Evolutionary conservation across 1,140 invertebrate genomes (phyloP).

Genomic region (Chironomus striatipennis): DNA sequence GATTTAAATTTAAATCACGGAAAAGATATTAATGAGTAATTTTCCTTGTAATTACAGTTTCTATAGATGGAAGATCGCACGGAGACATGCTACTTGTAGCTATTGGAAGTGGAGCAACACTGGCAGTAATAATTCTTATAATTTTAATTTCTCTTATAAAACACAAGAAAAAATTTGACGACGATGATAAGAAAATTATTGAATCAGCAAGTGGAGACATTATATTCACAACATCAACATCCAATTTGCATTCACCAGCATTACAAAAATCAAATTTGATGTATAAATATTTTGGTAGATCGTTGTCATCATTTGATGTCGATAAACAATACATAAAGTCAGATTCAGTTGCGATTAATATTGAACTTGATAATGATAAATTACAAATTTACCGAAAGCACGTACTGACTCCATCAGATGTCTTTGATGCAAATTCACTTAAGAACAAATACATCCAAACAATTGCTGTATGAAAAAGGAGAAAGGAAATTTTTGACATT

Average conservation of each 20-base stretch:
- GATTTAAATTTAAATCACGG: no score
- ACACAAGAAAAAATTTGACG: background rate
- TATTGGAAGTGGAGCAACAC: background rate
- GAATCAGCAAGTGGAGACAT: constrained; percentile 5
- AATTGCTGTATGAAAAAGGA: background rate
- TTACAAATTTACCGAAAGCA: background rate
- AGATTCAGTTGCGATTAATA: background rate
- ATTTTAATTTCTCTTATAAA: background rate
- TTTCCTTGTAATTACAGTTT: background rate
- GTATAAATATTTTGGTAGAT: constrained; percentile 17
- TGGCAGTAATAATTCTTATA: background rate
- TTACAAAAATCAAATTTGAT: constrained; percentile 8
- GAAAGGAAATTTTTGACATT: background rate
- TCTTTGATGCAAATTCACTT: background rate
- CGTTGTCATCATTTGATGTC: background rate
- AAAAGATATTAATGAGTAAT: no score
- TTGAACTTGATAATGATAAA: background rate
- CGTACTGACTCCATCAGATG: background rate
- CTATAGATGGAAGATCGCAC: background rate
- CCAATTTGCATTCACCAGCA: background rate
- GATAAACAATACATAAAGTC: background rate
- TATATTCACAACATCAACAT: background rate
- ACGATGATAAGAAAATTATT: background rate
- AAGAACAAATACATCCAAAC: constrained; percentile 5
- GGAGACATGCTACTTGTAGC: background rate